Evolutionary conservation across 2,888 invertebrate species (phyloP).

Genomic region (Julus scanicus): DNA sequence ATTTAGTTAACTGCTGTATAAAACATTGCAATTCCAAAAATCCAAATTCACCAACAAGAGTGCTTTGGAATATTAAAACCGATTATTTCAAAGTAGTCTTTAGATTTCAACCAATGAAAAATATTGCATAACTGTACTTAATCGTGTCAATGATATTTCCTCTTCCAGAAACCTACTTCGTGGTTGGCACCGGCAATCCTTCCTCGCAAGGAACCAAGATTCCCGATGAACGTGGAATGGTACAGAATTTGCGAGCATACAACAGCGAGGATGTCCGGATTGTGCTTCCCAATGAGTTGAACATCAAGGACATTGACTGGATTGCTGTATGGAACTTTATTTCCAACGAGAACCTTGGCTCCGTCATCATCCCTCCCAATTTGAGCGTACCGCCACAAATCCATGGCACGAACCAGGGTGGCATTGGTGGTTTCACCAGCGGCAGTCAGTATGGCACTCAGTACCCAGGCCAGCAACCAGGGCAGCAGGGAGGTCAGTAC

Average conservation of each 20-base stretch:
- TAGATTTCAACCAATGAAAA: no score
- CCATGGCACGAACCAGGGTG: not conserved
- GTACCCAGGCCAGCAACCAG: constrained; percentile 48
- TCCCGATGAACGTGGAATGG: constrained; percentile 57
- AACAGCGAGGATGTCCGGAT: constrained; percentile 56
- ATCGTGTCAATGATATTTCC: not conserved
- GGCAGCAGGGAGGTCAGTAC: constrained; percentile 54
- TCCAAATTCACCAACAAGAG: no score
- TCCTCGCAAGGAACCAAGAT: constrained; percentile 57
- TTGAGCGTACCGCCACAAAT: constrained; percentile 57
- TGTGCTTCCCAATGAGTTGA: constrained; percentile 55
- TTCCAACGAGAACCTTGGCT: constrained; percentile 57
- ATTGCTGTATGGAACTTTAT: constrained; percentile 54
- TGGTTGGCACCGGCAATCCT: constrained; percentile 57
- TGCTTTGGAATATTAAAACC: no score
- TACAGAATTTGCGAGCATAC: constrained; percentile 58
- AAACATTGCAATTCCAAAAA: no score
- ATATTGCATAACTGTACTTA: no score
- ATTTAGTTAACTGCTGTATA: not conserved
- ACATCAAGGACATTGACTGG: constrained; percentile 56
- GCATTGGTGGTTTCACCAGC: constrained; percentile 38
- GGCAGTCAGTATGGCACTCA: constrained; percentile 55
- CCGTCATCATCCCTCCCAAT: constrained; percentile 54
- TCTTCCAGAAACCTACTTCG: constrained; percentile 58
- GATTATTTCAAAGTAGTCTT: no score